phyloP scores from a whole-genome alignment of 1,140 invertebrate genomes.

The Hycleus phaleratus region DNA sequence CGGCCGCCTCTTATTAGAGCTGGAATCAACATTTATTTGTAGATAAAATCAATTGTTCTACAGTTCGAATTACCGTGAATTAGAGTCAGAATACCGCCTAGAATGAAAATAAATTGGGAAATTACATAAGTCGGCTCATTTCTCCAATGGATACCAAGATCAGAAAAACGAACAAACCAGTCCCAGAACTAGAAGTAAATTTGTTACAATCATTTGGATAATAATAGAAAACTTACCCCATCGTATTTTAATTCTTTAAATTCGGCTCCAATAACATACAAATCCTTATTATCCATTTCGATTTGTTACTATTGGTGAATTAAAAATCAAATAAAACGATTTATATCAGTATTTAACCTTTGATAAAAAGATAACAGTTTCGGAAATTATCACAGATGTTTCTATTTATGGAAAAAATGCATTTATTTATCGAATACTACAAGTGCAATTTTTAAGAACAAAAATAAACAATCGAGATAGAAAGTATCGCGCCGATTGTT shows the following conservation, averaged over 20 bases:
- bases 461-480: neutral
- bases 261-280: constrained; percentile 25
- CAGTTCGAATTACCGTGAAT: constrained; percentile 46
- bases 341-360: no score
- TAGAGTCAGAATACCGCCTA: constrained; percentile 50
- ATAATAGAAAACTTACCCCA: constrained; percentile 18
- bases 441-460: neutral
- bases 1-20: constrained; percentile 59
- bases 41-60: constrained; percentile 3
- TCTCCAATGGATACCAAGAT: constrained; percentile 45
- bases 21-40: constrained; percentile 35
- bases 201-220: no score
- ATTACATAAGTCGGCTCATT: constrained; percentile 54
- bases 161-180: constrained; percentile 47
- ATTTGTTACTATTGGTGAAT: no score
- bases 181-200: constrained; percentile 44
- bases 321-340: no score
- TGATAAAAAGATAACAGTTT: no score
- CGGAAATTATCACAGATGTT: no score
- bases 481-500: constrained; percentile 17
- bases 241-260: constrained; percentile 26
- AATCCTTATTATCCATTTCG: constrained; percentile 20
- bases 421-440: neutral
- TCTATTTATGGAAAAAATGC: neutral
- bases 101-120: constrained; percentile 45